phyloP scores from a whole-genome alignment of 2,888 invertebrate genomes.

The Alentia gelatinosa region DNA sequence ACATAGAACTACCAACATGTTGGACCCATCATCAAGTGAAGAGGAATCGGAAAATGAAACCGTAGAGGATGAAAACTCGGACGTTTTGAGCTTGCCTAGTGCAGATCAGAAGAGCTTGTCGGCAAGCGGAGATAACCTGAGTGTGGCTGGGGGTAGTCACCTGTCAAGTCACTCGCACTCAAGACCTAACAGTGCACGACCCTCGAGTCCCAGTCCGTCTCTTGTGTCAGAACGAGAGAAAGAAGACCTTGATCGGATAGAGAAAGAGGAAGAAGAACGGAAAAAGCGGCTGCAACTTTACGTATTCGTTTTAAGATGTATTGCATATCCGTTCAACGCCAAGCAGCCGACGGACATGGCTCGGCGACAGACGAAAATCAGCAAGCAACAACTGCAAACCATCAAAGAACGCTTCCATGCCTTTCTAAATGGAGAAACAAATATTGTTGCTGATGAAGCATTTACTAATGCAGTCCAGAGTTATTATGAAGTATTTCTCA shows the following conservation, averaged over 20 bases:
- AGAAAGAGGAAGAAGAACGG: slow-evolving; percentile 97
- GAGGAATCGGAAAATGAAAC: slow-evolving; percentile 95
- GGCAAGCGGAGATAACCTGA: slow-evolving; percentile 79
- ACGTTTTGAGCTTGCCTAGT: slow-evolving; percentile 77
- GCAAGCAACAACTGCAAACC: slow-evolving; percentile 96
- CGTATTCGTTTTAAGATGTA: slow-evolving; percentile 98
- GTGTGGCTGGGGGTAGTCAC: slow-evolving; percentile 71
- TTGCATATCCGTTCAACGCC: slow-evolving; percentile 99
- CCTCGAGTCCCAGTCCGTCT: slow-evolving; percentile 94
- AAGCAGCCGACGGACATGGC: slow-evolving; percentile 99
- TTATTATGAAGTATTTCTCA: slow-evolving; percentile 90
- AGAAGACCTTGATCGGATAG: slow-evolving; percentile 89
- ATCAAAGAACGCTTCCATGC: slow-evolving; percentile 96
- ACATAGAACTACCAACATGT: slow-evolving; percentile 84
- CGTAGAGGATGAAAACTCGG: slow-evolving; percentile 83
- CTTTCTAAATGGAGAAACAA: slow-evolving; percentile 97
- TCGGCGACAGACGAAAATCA: slow-evolving; percentile 94
- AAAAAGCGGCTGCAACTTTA: slow-evolving; percentile 97
- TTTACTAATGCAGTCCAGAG: slow-evolving; percentile 99
- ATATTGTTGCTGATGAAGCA: slow-evolving; percentile 84
- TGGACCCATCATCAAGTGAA: slow-evolving; percentile 97
- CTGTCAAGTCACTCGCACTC: slow-evolving; percentile 66
- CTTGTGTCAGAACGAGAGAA: slow-evolving; percentile 90
- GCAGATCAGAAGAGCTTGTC: slow-evolving; percentile 79
- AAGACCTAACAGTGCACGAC: slow-evolving; percentile 85